A percentile compares a stretch with the other conserved stretches of the same genome.
Conservation (phyloP, 1,140 invertebrate genomes). For the Drosophila triauraria region DNA sequence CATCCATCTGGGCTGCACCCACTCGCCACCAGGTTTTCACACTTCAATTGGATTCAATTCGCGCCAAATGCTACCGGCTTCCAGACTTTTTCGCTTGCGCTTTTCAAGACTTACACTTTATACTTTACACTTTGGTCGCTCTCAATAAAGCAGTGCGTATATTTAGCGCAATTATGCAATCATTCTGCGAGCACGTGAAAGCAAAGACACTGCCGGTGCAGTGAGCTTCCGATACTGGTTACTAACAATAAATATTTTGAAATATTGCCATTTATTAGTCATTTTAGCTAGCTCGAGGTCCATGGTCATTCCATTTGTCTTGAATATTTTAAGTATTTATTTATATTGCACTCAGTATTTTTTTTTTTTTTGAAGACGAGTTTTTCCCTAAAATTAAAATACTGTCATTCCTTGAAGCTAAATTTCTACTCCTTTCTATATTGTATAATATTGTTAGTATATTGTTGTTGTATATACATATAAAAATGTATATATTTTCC, state of each 20-base stretch:
- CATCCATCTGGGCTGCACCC: not conserved
- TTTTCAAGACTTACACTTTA: constrained; percentile 5
- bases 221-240: not conserved
- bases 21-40: not conserved
- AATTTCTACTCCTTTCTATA: too few relatives aligned
- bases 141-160: constrained; percentile 20
- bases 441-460: too few relatives aligned
- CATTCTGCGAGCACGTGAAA: constrained; percentile 37
- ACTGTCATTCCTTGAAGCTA: not conserved
- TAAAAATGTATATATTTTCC: too few relatives aligned
- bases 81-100: constrained; percentile 1
- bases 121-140: constrained; percentile 35
- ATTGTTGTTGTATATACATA: too few relatives aligned
- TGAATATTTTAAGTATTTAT: too few relatives aligned
- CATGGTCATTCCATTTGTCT: too few relatives aligned
- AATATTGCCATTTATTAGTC: too few relatives aligned
- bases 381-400: not conserved
- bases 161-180: constrained; percentile 20
- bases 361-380: too few relatives aligned
- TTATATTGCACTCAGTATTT: too few relatives aligned
- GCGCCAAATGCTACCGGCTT: constrained; percentile 2
- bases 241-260: too few relatives aligned
- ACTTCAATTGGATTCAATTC: constrained; percentile 26
- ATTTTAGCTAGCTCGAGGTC: too few relatives aligned
- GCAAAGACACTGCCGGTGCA: not conserved